Evolutionary conservation across 2,888 invertebrate species (phyloP).

Genomic region (Cancer borealis): DNA sequence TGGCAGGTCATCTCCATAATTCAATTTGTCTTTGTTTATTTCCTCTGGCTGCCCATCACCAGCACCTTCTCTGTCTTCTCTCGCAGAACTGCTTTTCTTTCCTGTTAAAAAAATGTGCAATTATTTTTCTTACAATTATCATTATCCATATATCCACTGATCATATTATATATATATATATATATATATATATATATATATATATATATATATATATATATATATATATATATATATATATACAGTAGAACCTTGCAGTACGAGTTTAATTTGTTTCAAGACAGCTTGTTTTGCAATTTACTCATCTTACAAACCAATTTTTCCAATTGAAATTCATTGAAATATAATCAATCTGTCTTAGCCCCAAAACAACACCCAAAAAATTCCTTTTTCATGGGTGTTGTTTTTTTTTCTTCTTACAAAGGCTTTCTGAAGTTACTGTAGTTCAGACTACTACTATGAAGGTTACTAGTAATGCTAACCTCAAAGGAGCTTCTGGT

Average conservation of each 20-base stretch:
- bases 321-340: no score
- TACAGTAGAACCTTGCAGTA: no score
- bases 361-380: no score
- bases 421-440: background rate
- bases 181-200: no score
- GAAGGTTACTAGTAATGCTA: background rate
- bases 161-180: no score
- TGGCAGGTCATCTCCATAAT: conserved; percentile 73
- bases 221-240: no score
- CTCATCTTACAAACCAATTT: no score
- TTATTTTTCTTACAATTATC: background rate
- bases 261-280: no score
- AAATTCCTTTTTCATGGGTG: no score
- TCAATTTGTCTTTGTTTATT: conserved; percentile 71
- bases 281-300: no score
- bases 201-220: no score
- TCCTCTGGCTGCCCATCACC: conserved; percentile 78
- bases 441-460: background rate
- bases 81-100: background rate
- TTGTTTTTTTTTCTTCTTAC: background rate
- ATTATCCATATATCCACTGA: background rate
- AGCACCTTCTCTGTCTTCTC: conserved; percentile 72
- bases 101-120: conserved; percentile 39
- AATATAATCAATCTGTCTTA: no score
- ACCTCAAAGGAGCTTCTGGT: background rate